These are phyloP conservation scores for Pocillopora damicornis DNA, from an alignment of 64 coral and sea anemone genomes.

Conservation along the genomic window DNA sequence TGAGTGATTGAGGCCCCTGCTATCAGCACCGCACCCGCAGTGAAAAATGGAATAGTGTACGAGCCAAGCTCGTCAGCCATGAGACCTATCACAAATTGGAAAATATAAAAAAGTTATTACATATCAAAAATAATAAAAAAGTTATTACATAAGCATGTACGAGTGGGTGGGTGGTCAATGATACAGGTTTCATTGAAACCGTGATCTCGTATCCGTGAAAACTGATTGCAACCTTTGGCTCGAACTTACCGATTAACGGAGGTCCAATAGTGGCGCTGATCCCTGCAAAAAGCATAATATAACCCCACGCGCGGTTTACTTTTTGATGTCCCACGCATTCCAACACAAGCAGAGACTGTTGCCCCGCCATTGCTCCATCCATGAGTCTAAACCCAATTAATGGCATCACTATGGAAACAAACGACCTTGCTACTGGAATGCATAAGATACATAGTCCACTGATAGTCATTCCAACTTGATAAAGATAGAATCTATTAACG, in stretches of 20 bases:
- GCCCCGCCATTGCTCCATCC: conserved; percentile 25
- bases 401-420: neutral
- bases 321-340: conserved; percentile 11
- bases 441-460: conserved; percentile 15
- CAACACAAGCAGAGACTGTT: conserved; percentile 20
- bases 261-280: neutral
- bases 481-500: conserved; percentile 37
- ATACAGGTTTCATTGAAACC: too few relatives aligned
- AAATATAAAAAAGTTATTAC: too few relatives aligned
- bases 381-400: conserved; percentile 30
- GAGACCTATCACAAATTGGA: conserved; percentile 18
- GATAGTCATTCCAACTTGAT: conserved; percentile 20
- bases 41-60: conserved; percentile 37
- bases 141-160: too few relatives aligned
- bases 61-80: conserved; percentile 47
- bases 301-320: conserved; percentile 35
- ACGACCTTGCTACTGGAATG: conserved; percentile 17
- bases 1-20: neutral
- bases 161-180: too few relatives aligned
- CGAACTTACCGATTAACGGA: conserved; percentile 42
- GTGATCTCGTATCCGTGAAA: too few relatives aligned
- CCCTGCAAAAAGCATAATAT: neutral
- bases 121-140: too few relatives aligned
- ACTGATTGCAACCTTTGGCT: too few relatives aligned
- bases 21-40: conserved; percentile 28